A percentile compares a stretch with the other conserved stretches of the same genome.
phyloP scores from a whole-genome alignment of 2,888 invertebrate genomes.

The Nyleta sp. region DNA sequence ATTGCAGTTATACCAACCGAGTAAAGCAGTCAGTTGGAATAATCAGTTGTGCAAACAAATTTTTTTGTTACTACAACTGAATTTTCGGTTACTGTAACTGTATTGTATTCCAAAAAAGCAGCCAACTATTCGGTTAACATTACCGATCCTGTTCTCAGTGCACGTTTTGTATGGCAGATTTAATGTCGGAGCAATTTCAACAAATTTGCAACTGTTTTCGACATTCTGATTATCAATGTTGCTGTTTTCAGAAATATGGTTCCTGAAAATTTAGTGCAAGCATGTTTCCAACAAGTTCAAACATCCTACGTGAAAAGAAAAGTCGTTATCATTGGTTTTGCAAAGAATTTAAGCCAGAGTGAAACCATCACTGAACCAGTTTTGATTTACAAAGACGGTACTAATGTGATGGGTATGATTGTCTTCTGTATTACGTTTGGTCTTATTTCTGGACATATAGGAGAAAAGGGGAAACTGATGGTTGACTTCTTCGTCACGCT shows the following conservation, averaged over 20 bases:
- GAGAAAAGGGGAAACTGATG: slow-evolving; percentile 84
- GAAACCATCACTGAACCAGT: slow-evolving; percentile 73
- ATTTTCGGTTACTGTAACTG: no score
- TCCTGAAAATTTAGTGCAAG: slow-evolving; percentile 86
- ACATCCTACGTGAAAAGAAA: slow-evolving; percentile 82
- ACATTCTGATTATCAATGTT: no score
- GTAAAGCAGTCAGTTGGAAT: no score
- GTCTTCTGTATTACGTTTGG: slow-evolving; percentile 86
- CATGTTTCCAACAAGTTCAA: slow-evolving; percentile 85
- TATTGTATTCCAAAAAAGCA: no score
- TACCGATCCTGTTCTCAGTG: no score
- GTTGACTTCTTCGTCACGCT: slow-evolving; percentile 85
- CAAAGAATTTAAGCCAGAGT: slow-evolving; percentile 67
- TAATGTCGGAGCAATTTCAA: no score
- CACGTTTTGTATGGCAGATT: no score
- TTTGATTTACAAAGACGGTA: slow-evolving; percentile 84
- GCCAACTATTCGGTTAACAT: no score
- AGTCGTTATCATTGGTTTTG: slow-evolving; percentile 70
- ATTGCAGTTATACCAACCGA: no score
- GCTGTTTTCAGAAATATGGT: slow-evolving; percentile 85
- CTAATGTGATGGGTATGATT: slow-evolving; percentile 86
- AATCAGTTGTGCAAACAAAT: no score
- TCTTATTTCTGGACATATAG: slow-evolving; percentile 84
- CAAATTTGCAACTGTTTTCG: no score
- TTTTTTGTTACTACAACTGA: no score